Conservation (phyloP, 2,888 invertebrate species). For the Pediacus dermestoides region DNA sequence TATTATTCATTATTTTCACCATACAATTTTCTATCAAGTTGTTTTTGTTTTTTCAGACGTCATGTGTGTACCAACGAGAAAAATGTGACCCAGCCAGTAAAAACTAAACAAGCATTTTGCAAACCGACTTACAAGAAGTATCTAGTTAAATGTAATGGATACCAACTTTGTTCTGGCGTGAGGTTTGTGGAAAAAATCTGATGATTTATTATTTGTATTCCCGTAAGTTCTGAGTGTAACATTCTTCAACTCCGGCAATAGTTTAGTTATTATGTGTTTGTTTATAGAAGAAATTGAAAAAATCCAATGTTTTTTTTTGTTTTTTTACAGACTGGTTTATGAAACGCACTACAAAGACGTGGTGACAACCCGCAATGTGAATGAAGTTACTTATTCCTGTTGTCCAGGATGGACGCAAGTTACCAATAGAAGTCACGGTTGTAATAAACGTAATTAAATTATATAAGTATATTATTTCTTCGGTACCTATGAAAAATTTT, state of each 20-base stretch:
- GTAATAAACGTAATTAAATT: conserved; percentile 58
- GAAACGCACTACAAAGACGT: conserved; percentile 55
- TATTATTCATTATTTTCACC: conserved; percentile 10
- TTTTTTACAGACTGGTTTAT: conserved; percentile 50
- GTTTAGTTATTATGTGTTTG: no score
- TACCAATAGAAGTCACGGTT: conserved; percentile 55
- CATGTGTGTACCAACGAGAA: conserved; percentile 55
- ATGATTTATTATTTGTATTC: conserved; percentile 7
- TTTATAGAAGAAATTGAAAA: no score
- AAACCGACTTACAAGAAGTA: conserved; percentile 55
- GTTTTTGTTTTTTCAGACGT: conserved; percentile 46
- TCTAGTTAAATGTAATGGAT: conserved; percentile 51
- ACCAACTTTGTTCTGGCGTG: conserved; percentile 55
- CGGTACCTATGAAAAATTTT: background rate
- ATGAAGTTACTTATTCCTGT: conserved; percentile 54
- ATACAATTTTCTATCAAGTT: background rate
- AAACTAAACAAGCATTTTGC: conserved; percentile 53
- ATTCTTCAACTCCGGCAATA: conserved; percentile 1
- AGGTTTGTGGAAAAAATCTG: conserved; percentile 44
- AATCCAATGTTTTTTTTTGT: conserved; percentile 8
- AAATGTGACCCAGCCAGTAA: conserved; percentile 52
- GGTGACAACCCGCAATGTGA: conserved; percentile 46
- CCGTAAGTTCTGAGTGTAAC: background rate
- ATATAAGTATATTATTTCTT: background rate
- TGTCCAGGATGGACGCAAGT: conserved; percentile 62